Evolutionary conservation across 37 sponge, comb jelly and placozoan species (phyloP), one percentile per base, ranked within the genome.

Genomic region (Agelas oroides): DNA sequence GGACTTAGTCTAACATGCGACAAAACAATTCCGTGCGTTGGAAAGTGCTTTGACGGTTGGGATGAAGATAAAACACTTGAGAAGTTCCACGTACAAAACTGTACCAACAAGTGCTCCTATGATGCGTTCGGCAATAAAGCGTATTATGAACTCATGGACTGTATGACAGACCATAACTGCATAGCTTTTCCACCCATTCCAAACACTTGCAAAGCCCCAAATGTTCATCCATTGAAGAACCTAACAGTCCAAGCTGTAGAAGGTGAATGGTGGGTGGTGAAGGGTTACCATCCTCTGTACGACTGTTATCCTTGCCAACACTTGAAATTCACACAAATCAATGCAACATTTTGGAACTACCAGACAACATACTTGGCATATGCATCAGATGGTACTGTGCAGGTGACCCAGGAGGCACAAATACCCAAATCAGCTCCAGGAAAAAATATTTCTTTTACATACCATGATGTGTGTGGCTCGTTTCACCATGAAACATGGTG

Each of bases 251-350:
- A 46, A 27, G 59, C 46, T 33, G 5, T 74, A 5, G 58, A 53
- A 23, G 58, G 59, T 6, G 16, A 18, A 15, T 74, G 75, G 75
- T 74, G 75, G 75, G 75, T 74, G 17, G 58, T 54, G 12, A 46
- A n/a, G 13, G 75, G 75, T 11, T 53, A 30, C 6, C 56, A 74
- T n/a, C 28, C 25, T 13, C 57, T 74, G 8, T 74, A 74, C 75
- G 75, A 74, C 28, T 74, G 75, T 28, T 74, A 74, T 33, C 75
- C 75, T 56, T 74, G 75, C 53, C 75, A 74, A n/a, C 25, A 18
- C 58, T 13, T n/a, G 11, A 5, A 46, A 14, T 54, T 74, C 14
- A 13, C 21, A 25, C 55, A 16, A 33, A 14, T 74, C 27, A 74
- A 74, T 28, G 28, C 19, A 55, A 74, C 57, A 8, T 16, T 53